Evolutionary conservation across 2,888 invertebrate species (phyloP).

Genomic region (Lycophotia porphyrea): DNA sequence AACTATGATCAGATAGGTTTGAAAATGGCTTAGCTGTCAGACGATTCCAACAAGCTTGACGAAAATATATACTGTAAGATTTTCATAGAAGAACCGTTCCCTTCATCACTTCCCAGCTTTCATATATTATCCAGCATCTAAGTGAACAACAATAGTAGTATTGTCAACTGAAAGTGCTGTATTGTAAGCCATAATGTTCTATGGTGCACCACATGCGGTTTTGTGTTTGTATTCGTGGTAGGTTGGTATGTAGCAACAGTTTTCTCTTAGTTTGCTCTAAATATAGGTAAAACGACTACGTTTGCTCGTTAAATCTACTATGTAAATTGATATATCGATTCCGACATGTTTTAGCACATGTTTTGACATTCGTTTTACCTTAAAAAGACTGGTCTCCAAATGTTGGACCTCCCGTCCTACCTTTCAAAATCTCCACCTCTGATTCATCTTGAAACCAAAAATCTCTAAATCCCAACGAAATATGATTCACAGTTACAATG

Average conservation of each 20-base stretch:
- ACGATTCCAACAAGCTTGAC: neutral
- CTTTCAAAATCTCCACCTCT: slow-evolving; percentile 3
- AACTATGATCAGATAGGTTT: neutral
- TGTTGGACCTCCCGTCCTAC: neutral
- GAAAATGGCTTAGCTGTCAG: neutral
- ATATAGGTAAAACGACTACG: slow-evolving; percentile 13
- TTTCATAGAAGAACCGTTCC: neutral
- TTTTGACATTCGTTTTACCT: neutral
- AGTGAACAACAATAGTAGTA: neutral
- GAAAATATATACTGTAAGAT: neutral
- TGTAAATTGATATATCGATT: slow-evolving; percentile 1
- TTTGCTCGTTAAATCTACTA: slow-evolving; percentile 6
- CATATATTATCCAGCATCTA: neutral
- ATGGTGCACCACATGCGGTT: slow-evolving; percentile 40
- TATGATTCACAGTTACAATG: slow-evolving; percentile 56
- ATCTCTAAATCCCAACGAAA: slow-evolving; percentile 24
- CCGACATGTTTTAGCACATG: neutral
- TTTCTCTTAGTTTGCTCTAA: slow-evolving; percentile 34
- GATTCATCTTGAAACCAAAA: slow-evolving; percentile 28
- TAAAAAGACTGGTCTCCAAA: neutral
- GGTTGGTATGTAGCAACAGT: slow-evolving; percentile 14
- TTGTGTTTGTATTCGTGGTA: slow-evolving; percentile 29
- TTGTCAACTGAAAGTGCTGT: slow-evolving; percentile 10
- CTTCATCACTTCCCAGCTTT: neutral
- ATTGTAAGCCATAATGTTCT: slow-evolving; percentile 26